Evolutionary conservation across 2,888 invertebrate genomes (phyloP), one percentile per base, ranked within the genome.

Genomic region (Ennomos fuscantarius): DNA sequence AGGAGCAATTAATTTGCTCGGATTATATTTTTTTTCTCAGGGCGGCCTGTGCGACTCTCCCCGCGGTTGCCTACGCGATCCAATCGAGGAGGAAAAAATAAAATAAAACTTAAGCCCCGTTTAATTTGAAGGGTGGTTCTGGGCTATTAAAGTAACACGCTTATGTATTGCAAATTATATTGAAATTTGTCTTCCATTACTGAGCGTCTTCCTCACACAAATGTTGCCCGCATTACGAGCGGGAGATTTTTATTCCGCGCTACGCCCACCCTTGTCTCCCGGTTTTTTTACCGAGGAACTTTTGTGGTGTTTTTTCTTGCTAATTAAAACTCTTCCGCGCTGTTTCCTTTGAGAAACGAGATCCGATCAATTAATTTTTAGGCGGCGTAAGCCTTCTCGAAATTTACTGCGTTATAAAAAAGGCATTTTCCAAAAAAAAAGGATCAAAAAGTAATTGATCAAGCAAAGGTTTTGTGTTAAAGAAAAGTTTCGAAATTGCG

Each of bases 161-260:
- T 92, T 93, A 93, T 92, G 92, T 93, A 93, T 92, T 92, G 92
- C 91, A 93, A 93, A 93, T 93, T 92, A 92, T 92, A 92, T 93
- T 92, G 92, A 92, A 92, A 92, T 92, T 92, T 92, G 92, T 92
- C 92, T 92, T 92, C 92, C 90, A 92, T 92, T 92, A 91, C 91
- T 85, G 87, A 85, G 87, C 86, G 86, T 86, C 89, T 92, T 91
- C 89, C 90, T 91, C 86, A 91, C 91, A 91, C 92, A 92, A 92
- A 92, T 92, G 92, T 90, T 90, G 88, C 87, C 91, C 91, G 91
- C 89, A 88, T 90, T 91, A 90, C 87, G 89, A 82, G 79, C 87
- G 89, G 89, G 87, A 87, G 87, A 86, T 86, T 89, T 88, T 89
- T 88, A 88, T 89, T 89, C 84, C 79, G 78, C 84, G 86, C 80